Evolutionary conservation across 1,140 invertebrate genomes (phyloP).

Genomic region (Thaumetopoea pityocampa): DNA sequence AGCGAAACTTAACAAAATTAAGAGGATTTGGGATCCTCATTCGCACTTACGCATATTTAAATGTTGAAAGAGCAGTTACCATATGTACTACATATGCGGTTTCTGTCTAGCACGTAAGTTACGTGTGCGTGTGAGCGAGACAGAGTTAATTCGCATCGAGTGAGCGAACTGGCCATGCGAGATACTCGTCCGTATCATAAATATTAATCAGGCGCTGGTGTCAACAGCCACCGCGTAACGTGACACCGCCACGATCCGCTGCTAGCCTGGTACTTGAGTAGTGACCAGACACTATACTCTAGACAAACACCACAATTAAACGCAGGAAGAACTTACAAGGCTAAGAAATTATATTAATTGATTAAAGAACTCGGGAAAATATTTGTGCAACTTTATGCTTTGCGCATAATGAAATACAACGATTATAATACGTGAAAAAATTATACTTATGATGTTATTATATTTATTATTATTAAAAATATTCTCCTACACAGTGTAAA

Average conservation of each 20-base stretch:
- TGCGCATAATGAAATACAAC: no score
- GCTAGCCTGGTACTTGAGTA: conserved; percentile 59
- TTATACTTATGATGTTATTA: no score
- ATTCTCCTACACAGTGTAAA: no score
- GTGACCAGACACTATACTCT: conserved; percentile 40
- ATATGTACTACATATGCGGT: conserved; percentile 42
- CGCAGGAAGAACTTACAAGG: conserved; percentile 11
- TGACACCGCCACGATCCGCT: conserved; percentile 68
- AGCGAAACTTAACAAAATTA: conserved; percentile 51
- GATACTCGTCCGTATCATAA: conserved; percentile 74
- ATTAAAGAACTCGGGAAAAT: no score
- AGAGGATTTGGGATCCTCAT: conserved; percentile 67
- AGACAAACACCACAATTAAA: conserved; percentile 23
- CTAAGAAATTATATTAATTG: no score
- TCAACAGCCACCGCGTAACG: conserved; percentile 75
- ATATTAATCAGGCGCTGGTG: conserved; percentile 75
- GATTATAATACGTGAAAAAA: no score
- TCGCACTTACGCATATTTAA: conserved; percentile 62
- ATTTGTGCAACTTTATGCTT: no score
- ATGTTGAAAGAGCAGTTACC: conserved; percentile 51
- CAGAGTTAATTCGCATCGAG: conserved; percentile 60
- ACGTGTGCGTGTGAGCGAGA: conserved; percentile 45
- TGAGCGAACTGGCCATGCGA: conserved; percentile 70
- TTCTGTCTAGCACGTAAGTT: conserved; percentile 32
- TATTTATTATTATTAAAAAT: no score